Conservation (phyloP, 2,113 vertebrate species). For the Aspiorhynchus laticeps region DNA sequence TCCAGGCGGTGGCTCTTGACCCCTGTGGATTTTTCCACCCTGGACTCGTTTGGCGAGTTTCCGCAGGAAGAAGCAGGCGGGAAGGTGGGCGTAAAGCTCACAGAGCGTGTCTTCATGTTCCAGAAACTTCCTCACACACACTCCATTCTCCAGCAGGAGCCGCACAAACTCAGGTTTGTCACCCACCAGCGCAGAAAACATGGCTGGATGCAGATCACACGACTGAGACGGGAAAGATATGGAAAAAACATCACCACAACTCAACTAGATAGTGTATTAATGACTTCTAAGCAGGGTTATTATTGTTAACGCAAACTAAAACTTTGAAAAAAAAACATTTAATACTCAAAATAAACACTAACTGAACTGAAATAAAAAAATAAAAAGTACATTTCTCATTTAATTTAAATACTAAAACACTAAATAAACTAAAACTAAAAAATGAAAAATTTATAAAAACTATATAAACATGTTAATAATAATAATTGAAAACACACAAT, state of each 20-base stretch:
- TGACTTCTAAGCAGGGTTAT: too few species aligned
- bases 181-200: slow-evolving; percentile 88
- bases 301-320: too few species aligned
- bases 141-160: slow-evolving; percentile 91
- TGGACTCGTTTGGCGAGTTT: slow-evolving; percentile 82
- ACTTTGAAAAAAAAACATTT: too few species aligned
- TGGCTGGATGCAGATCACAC: slow-evolving; percentile 84
- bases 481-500: too few species aligned
- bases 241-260: background rate
- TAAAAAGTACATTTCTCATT: too few species aligned
- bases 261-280: too few species aligned
- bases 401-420: too few species aligned
- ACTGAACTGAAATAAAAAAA: too few species aligned
- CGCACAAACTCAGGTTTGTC: slow-evolving; percentile 90
- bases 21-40: background rate
- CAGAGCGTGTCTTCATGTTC: slow-evolving; percentile 76
- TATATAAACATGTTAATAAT: too few species aligned
- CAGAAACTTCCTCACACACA: slow-evolving; percentile 83
- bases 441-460: too few species aligned
- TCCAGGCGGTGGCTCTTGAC: background rate
- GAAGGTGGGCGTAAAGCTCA: slow-evolving; percentile 83
- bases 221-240: slow-evolving; percentile 73
- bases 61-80: slow-evolving; percentile 81
- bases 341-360: too few species aligned
- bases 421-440: too few species aligned